These are phyloP conservation scores for Etheostoma cragini DNA, from an alignment of 2,113 vertebrate genomes.

Conservation along the genomic window DNA sequence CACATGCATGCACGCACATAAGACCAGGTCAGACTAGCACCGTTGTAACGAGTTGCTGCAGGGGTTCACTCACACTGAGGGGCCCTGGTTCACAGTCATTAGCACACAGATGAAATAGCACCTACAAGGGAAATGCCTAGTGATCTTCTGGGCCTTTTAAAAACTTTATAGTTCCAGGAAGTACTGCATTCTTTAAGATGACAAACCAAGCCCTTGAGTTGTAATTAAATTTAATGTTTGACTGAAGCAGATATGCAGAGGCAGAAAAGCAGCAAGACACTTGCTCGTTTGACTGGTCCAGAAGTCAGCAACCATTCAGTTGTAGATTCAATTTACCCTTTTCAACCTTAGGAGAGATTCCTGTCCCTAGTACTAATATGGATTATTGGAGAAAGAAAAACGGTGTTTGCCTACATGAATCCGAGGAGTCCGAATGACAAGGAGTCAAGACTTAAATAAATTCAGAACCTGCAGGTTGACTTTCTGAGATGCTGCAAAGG, in stretches of 20 bases:
- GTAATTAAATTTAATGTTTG: background rate
- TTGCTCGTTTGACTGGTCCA: background rate
- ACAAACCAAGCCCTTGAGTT: background rate
- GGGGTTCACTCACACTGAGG: slow-evolving; percentile 35
- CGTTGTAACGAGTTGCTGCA: slow-evolving; percentile 60
- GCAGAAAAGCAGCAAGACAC: background rate
- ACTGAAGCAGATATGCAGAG: background rate
- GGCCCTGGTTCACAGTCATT: slow-evolving; percentile 45
- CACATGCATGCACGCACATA: slow-evolving; percentile 35
- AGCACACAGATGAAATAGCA: slow-evolving; percentile 55
- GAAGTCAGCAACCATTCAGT: background rate
- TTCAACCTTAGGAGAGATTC: background rate
- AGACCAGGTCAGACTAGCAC: slow-evolving; percentile 28
- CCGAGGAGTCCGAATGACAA: too few species aligned
- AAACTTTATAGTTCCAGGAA: slow-evolving; percentile 20
- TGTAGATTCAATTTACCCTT: background rate
- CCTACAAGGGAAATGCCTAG: slow-evolving; percentile 17
- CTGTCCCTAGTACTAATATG: slow-evolving; percentile 9
- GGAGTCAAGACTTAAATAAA: background rate
- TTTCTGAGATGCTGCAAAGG: background rate
- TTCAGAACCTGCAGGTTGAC: background rate
- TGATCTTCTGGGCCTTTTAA: background rate
- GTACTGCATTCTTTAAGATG: background rate
- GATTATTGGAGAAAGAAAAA: background rate
- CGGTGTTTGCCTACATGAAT: background rate